phyloP scores from a whole-genome alignment of 2,888 invertebrate species.

The Sinotaia quadrata region DNA sequence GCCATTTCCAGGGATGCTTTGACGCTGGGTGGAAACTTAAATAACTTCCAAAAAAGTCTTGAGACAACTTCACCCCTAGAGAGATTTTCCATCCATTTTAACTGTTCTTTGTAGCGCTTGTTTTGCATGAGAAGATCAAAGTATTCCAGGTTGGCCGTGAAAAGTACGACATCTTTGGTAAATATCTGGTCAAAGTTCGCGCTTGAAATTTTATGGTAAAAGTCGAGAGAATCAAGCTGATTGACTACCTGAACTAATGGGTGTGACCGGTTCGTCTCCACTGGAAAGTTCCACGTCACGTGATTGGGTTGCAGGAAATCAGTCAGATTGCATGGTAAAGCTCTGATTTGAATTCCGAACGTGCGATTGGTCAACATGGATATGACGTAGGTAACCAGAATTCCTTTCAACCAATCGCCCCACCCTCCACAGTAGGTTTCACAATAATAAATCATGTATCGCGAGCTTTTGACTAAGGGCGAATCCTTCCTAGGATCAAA shows the following conservation, averaged over 20 bases:
- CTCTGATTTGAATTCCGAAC: conserved; percentile 21
- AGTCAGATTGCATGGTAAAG: conserved; percentile 14
- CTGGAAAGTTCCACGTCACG: conserved; percentile 16
- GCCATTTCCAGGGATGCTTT: not conserved
- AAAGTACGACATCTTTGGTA: not conserved
- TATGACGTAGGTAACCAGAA: conserved; percentile 28
- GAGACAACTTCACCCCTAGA: not conserved
- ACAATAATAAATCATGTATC: conserved; percentile 15
- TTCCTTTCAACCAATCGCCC: conserved; percentile 32
- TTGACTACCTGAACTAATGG: not conserved
- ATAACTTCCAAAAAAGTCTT: not conserved
- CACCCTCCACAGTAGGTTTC: conserved; percentile 27
- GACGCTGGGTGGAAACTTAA: not conserved
- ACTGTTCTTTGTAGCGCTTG: not conserved
- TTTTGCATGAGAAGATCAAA: conserved; percentile 14
- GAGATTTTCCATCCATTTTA: not conserved
- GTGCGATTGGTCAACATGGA: conserved; percentile 27
- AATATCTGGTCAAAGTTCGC: conserved; percentile 20
- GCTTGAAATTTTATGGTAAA: not conserved
- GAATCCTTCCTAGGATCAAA: no score
- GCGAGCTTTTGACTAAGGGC: no score
- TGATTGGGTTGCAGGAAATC: conserved; percentile 13
- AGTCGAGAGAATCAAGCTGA: not conserved
- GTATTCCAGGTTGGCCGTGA: conserved; percentile 23
- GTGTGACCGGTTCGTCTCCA: no score